Base-by-base conservation (phyloP, 2,113 vertebrate genomes). In the Syngnathus scovelli region DNA sequence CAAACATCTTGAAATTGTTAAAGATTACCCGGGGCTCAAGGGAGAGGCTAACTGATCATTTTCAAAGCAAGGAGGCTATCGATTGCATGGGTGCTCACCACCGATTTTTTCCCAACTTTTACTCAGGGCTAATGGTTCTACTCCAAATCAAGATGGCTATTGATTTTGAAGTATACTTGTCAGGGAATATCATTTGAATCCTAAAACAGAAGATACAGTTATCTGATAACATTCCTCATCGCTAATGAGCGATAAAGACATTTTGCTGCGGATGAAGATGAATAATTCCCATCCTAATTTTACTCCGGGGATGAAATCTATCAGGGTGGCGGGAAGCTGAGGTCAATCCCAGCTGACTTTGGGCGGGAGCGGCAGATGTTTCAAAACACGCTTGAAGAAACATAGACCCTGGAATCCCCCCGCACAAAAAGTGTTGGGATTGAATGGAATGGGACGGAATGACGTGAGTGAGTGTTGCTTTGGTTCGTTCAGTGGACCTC, bases 311-410 rank as follows among this genome's bases (percentile, higher is more conserved):
- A 61, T 44, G 41, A 62, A 27, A 23, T 62, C 61, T 62, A 27
- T 44, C 61, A 44, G 61, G 61, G 61, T 44, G 60, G 60, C 37
- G 38, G 19, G 19, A 44, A 27, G 21, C 61, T 44, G 21, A 62
- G 38, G 61, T 44, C 41, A 7, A 44, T 44, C 61, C 61, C 61
- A 62, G 41, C 61, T 62, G 61, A 62, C 61, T 27, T 44, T 46
- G 61, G 61, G 61, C 21, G 61, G 39, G 61, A 44, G 61, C 61
- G 41, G 41, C 61, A 62, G 61, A 62, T 62, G 61, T 62, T 62
- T 62, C 21, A 23, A 62, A 62, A 33, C 23, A 36, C 27, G 55
- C 55, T 16, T 58, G 27, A 58, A 58, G 55, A 36, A 58, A 62
- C 39, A 61, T n/a, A 27, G 41, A 44, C 39, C n/a, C 41, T 27